Conservation (phyloP, 2,888 invertebrate species). For the Platypus cylindrus region DNA sequence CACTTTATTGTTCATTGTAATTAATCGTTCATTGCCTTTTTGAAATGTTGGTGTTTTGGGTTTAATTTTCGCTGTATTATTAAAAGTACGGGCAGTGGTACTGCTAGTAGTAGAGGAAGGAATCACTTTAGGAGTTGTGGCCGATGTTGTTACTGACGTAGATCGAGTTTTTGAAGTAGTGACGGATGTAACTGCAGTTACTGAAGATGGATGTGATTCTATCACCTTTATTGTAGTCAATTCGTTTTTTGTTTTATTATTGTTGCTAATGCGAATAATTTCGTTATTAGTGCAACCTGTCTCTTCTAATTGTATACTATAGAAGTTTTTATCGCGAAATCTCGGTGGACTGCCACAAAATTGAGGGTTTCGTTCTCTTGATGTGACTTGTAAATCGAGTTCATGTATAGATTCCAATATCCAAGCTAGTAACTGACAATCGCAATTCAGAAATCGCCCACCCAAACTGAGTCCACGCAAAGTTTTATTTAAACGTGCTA, state of each 20-base stretch:
- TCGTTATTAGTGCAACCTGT: slow-evolving; percentile 38
- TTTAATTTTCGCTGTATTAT: slow-evolving; percentile 24
- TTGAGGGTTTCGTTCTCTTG: slow-evolving; percentile 82
- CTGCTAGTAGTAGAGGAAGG: too few species aligned
- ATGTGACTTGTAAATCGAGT: slow-evolving; percentile 82
- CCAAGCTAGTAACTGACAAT: slow-evolving; percentile 80
- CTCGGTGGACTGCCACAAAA: slow-evolving; percentile 77
- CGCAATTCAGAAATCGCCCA: slow-evolving; percentile 77
- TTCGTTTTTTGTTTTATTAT: slow-evolving; percentile 5
- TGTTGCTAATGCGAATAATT: neutral
- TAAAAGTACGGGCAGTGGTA: too few species aligned
- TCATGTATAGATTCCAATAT: slow-evolving; percentile 77
- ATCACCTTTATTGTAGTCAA: slow-evolving; percentile 25
- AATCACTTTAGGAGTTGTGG: slow-evolving; percentile 25
- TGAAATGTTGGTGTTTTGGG: slow-evolving; percentile 30
- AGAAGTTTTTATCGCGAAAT: slow-evolving; percentile 72
- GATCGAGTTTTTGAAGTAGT: slow-evolving; percentile 27
- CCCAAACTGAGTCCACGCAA: slow-evolving; percentile 78
- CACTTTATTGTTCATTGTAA: too few species aligned
- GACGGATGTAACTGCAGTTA: slow-evolving; percentile 21
- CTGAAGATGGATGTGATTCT: slow-evolving; percentile 23
- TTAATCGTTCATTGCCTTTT: too few species aligned
- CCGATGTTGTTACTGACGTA: slow-evolving; percentile 29
- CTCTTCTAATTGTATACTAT: slow-evolving; percentile 72
- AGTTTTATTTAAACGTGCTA: slow-evolving; percentile 67